A percentile compares a stretch with the other conserved stretches of the same genome.
Evolutionary conservation across 2,113 vertebrate species (phyloP).

Genomic region (Rhea americana): DNA sequence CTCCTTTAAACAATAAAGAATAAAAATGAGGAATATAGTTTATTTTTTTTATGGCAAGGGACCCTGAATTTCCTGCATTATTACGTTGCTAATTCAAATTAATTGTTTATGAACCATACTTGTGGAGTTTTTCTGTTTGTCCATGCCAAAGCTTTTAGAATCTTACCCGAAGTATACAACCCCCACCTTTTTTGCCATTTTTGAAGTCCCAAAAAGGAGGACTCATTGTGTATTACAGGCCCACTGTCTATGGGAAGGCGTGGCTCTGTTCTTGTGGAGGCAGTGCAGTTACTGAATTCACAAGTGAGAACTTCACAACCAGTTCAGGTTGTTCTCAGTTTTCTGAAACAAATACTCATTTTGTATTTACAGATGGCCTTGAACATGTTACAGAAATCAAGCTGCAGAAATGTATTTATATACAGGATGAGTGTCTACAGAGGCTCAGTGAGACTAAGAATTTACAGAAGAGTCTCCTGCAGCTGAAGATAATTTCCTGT

Average conservation of each 20-base stretch:
- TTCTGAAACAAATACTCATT: neutral
- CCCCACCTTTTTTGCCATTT: neutral
- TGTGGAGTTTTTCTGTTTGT: neutral
- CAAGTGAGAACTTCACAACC: neutral
- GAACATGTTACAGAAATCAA: slow-evolving; percentile 87
- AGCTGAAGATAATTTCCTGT: slow-evolving; percentile 89
- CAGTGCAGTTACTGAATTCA: neutral
- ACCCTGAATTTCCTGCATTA: neutral
- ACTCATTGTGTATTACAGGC: fast-evolving
- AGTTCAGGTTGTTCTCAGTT: neutral
- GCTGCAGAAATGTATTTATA: slow-evolving; percentile 89
- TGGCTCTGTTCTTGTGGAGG: neutral
- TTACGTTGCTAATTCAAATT: fast-evolving
- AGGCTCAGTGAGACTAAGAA: slow-evolving; percentile 82
- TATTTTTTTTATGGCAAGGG: neutral
- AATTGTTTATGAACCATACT: neutral
- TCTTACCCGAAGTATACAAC: neutral
- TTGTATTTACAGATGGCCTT: slow-evolving; percentile 83
- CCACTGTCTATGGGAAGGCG: neutral
- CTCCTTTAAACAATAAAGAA: neutral
- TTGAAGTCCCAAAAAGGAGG: neutral
- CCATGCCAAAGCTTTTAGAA: neutral
- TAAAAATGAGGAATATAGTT: neutral
- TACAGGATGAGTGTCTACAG: slow-evolving; percentile 90
- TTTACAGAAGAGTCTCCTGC: slow-evolving; percentile 83